Percentiles rank a stretch among this genome's conserved stretches.
phyloP scores from a whole-genome alignment of 2,888 invertebrate genomes.

The Euplagia quadripunctaria region DNA sequence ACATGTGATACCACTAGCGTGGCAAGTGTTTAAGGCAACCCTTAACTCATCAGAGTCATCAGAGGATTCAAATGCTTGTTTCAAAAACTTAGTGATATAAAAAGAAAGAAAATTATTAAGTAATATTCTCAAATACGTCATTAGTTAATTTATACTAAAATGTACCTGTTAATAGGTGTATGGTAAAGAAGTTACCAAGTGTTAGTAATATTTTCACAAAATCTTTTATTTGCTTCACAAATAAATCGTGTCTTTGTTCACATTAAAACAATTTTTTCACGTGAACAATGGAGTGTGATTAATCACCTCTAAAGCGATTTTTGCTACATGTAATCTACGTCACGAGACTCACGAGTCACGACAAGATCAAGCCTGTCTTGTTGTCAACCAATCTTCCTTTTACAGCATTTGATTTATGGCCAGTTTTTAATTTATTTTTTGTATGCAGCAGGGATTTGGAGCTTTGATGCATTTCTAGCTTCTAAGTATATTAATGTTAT shows the following conservation, averaged over 20 bases:
- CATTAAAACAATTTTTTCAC: conserved; percentile 32
- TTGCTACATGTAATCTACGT: conserved; percentile 37
- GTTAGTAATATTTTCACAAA: background rate
- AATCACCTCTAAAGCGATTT: conserved; percentile 33
- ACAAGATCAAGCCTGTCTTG: background rate
- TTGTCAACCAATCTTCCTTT: background rate
- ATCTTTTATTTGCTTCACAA: background rate
- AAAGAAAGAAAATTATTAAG: too few relatives aligned
- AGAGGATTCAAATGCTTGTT: too few relatives aligned
- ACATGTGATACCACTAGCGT: too few relatives aligned
- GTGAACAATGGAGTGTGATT: conserved; percentile 37
- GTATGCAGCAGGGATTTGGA: background rate
- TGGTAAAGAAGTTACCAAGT: background rate
- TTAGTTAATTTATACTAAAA: too few relatives aligned
- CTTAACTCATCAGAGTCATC: too few relatives aligned
- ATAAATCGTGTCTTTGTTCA: background rate
- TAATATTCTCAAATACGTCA: too few relatives aligned
- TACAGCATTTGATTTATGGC: conserved; percentile 8
- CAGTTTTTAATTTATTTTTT: background rate
- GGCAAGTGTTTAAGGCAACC: too few relatives aligned
- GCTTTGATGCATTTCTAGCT: background rate
- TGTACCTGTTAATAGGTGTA: background rate
- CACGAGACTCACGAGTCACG: conserved; percentile 4
- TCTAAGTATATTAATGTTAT: too few relatives aligned
- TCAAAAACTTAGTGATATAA: too few relatives aligned